phyloP scores from a whole-genome alignment of 2,797 vertebrate genomes.

The Psittacula echo region DNA sequence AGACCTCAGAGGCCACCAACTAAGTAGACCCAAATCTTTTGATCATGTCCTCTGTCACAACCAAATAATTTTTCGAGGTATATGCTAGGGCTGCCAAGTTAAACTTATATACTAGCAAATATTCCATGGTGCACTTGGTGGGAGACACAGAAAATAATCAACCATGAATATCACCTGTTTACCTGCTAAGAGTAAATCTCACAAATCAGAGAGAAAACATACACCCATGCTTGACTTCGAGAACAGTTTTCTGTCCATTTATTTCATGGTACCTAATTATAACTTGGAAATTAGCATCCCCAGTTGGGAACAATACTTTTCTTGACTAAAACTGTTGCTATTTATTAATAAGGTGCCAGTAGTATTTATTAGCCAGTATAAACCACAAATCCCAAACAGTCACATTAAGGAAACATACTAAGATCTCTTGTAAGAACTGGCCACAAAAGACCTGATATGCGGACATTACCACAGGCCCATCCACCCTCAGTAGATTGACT shows the following conservation, averaged over 20 bases:
- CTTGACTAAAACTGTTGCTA: not conserved
- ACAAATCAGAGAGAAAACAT: not conserved
- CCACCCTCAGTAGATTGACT: not conserved
- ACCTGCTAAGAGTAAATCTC: not conserved
- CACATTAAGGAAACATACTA: not conserved
- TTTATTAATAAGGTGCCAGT: not conserved
- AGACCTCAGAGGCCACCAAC: not conserved
- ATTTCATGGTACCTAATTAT: not conserved
- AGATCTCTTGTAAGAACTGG: not conserved
- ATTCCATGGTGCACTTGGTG: not conserved
- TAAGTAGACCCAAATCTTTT: not conserved
- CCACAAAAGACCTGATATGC: not conserved
- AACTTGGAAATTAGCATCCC: not conserved
- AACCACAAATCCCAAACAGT: not conserved
- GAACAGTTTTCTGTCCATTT: not conserved
- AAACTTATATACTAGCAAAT: not conserved
- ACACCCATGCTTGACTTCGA: not conserved
- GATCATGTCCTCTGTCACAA: not conserved
- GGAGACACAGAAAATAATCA: not conserved
- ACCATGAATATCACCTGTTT: not conserved
- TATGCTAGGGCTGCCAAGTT: not conserved
- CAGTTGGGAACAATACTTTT: not conserved
- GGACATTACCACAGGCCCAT: not conserved
- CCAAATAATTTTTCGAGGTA: not conserved
- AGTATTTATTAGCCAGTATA: not conserved